Base-by-base conservation (phyloP, 1,140 invertebrate genomes). In the Archivesica marissinica region DNA sequence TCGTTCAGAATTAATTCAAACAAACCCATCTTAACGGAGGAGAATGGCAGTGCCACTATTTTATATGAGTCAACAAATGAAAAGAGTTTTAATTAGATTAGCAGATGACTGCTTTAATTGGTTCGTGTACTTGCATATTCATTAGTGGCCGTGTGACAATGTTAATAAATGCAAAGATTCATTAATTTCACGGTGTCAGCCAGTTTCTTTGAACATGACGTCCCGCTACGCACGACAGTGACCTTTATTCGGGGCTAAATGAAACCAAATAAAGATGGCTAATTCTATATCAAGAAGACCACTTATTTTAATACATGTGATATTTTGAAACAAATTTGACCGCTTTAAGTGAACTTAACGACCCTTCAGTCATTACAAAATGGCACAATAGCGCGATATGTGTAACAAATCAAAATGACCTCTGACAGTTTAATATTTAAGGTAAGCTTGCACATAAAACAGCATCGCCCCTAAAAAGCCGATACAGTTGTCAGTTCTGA, bases 121-220 rank as follows among this genome's bases (percentile, higher is more conserved):
- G 68, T 28, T 30, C 68, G 68, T 72, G 68, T 47, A 20, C 41
- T 33, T 72, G 68, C n/a, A 72, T 72, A 72, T 72, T 72, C 28
- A 72, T 72, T 33, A 35, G 59, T 64, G 59, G 33, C 38, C 2
- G 50, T 25, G 44, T 44, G 68, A 28, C 68, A 30, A 23, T 25
- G 28, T 64, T 64, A 64, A 35, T 33, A 52, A 64, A 64, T 64
- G 38, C 20, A 33, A 17, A 17, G 23, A 72, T 72, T 50, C 41
- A 47, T 33, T 47, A 50, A 72, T 72, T 72, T 72, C 44, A 72
- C 41, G 68, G 41, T 47, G 68, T 72, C 68, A 72, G 33, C 41
- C 7, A 25, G 41, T 15, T 44, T 47, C 41, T 44, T 72, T 72
- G 59, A 64, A 64, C 30, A 64, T 28, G 30, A 25, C 23, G 23